Evolutionary conservation across 2,797 vertebrate genomes (phyloP), one percentile per base, ranked within the genome.

Genomic region (Fundulus diaphanus): DNA sequence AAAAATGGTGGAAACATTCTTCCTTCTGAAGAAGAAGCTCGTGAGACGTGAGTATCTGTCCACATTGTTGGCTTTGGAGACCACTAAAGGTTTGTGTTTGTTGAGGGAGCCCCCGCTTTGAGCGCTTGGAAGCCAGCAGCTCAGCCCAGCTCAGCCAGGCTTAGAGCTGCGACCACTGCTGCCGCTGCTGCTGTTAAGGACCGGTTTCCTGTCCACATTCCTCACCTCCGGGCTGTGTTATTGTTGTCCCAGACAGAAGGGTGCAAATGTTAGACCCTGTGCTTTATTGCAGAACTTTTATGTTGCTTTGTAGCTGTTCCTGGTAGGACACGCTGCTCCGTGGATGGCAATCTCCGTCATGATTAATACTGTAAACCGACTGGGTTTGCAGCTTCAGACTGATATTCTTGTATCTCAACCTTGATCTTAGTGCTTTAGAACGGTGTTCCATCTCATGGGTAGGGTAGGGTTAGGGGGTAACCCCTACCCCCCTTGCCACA

Each of bases 131-230:
- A 56, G 74, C 71, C 70, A 79, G 79, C 80, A 77, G 84, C 79
- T 68, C 72, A 70, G 57, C 63, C 51, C 31, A 13, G 75, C 65
- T 80, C 81, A 80, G 82, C 68, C 74, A 16, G 63, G 76, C 77
- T 84, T 76, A 59, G 77, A 79, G 80, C 74, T 35, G 31, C 81
- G 75, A 70, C 68, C 42, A 4, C 76, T 68, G 72, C 76, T 79
- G 35, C 61, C 35, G n/a, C 57, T 3, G 80, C 82, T 79, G 76
- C 86, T 80, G 85, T 77, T 71, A 90, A 89, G 87, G 63, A 52
- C 73, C 74, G 82, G 85, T 87, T 93, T 94, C 93, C 92, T 94
- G 92, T 88, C 44, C 84, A 82, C 89, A 91, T 92, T 92, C 91
- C 84, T 87, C 77, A 82, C 86, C 90, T 91, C 90, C 85, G 3